These are phyloP conservation scores for Panopea generosa DNA, from an alignment of 2,888 invertebrate genomes.

Conservation along the genomic window DNA sequence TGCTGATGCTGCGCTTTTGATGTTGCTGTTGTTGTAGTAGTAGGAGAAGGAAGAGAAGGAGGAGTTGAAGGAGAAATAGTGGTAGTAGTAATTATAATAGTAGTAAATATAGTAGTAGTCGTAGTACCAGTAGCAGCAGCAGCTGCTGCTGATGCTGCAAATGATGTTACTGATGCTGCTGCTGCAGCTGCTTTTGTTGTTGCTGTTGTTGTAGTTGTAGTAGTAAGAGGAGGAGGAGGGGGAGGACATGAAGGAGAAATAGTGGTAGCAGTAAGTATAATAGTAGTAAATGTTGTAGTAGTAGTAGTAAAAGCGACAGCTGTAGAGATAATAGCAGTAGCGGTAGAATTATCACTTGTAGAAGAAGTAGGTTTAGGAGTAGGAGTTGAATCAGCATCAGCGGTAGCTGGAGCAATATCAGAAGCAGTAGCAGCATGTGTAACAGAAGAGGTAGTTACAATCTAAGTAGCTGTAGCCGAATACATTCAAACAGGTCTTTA, in stretches of 20 bases:
- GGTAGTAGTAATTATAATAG: background rate
- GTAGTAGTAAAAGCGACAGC: background rate
- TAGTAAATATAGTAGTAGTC: background rate
- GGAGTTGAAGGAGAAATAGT: background rate
- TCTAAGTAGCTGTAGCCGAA: too few species aligned
- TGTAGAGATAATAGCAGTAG: background rate
- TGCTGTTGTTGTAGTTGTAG: background rate
- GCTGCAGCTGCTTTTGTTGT: background rate
- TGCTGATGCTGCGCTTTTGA: background rate
- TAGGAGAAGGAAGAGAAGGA: background rate
- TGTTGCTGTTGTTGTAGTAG: too few species aligned
- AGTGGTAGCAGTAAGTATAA: background rate
- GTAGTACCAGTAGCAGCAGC: background rate
- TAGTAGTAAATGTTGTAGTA: background rate
- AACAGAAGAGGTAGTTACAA: background rate
- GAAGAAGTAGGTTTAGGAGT: too few species aligned
- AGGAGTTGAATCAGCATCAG: background rate
- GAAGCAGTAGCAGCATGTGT: constrained; percentile 4
- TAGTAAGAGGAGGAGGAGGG: background rate
- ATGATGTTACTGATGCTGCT: background rate
- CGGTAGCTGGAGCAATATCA: background rate
- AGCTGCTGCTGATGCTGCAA: background rate
- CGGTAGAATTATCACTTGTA: too few species aligned
- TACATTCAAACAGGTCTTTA: too few species aligned
- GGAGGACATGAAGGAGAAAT: background rate